A percentile compares a stretch with the other conserved stretches of the same genome.
These are phyloP conservation scores for Athalia circularis DNA, from an alignment of 2,888 invertebrate genomes.

Conservation along the genomic window DNA sequence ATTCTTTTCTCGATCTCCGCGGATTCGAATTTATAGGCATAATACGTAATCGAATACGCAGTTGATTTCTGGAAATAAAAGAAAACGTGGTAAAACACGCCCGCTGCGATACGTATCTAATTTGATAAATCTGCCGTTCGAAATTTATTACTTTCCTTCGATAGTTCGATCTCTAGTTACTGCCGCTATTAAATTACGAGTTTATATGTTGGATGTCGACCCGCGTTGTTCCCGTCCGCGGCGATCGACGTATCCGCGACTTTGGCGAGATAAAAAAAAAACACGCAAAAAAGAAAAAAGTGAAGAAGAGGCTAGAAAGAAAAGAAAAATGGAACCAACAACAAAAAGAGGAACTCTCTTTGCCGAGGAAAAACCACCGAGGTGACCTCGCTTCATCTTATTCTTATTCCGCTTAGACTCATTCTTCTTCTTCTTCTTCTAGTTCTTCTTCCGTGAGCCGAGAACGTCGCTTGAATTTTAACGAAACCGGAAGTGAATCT, in stretches of 20 bases:
- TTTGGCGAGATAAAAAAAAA: background rate
- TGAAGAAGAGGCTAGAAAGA: background rate
- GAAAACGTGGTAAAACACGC: no score
- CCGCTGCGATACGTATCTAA: no score
- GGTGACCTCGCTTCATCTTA: background rate
- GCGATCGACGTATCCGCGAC: background rate
- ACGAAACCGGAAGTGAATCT: slow-evolving; percentile 36
- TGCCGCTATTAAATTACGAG: no score
- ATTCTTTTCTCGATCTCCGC: no score
- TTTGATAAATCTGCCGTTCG: no score
- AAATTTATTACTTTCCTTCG: no score
- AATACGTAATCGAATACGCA: no score
- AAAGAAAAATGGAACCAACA: background rate
- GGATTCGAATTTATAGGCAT: no score
- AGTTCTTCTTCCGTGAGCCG: background rate
- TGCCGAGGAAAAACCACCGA: background rate
- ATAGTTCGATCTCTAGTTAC: no score
- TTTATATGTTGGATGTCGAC: no score
- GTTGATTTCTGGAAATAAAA: no score
- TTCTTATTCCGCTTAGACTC: background rate
- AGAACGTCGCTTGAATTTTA: slow-evolving; percentile 27
- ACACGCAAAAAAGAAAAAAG: background rate
- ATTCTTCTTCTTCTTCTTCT: slow-evolving; percentile 11
- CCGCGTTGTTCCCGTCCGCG: background rate
- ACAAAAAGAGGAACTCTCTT: background rate